Percentiles rank a stretch among this genome's conserved stretches.
These are phyloP conservation scores for Xiphias gladius DNA, from an alignment of 2,113 vertebrate genomes.

Conservation along the genomic window DNA sequence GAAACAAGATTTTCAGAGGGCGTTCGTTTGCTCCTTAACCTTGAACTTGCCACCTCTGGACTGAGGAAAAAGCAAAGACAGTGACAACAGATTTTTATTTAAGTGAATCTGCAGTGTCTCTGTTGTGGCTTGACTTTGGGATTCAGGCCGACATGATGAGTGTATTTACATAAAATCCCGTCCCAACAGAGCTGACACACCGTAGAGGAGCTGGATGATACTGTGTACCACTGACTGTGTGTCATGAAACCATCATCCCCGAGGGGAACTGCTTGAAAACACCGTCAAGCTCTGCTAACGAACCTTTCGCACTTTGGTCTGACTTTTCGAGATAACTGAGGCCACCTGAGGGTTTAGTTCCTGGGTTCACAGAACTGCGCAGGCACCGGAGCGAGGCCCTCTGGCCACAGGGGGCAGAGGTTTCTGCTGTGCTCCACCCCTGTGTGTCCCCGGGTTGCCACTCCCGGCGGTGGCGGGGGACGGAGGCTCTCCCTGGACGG, in stretches of 20 bases:
- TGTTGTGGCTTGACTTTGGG: not conserved
- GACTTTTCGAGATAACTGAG: not conserved
- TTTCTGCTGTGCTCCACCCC: not conserved
- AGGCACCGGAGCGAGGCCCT: slow-evolving; percentile 77
- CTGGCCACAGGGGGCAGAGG: not conserved
- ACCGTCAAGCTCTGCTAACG: not conserved
- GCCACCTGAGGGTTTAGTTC: not conserved
- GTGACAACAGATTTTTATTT: too few species aligned
- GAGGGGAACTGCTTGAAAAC: too few species aligned
- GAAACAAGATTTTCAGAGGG: not conserved
- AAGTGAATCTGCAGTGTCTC: not conserved
- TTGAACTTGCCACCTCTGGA: too few species aligned
- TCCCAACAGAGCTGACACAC: not conserved
- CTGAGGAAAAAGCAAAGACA: too few species aligned
- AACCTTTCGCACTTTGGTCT: slow-evolving; percentile 10
- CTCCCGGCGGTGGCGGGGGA: not conserved
- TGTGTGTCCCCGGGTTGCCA: not conserved
- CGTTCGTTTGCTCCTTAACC: too few species aligned
- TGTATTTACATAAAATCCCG: too few species aligned
- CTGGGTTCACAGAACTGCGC: slow-evolving; percentile 72
- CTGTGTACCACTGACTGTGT: not conserved
- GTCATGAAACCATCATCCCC: not conserved
- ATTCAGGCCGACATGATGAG: too few species aligned
- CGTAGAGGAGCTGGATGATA: not conserved
- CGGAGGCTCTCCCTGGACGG: slow-evolving; percentile 2